phyloP scores from a whole-genome alignment of 2,888 invertebrate species.

The Andrena bicolor region DNA sequence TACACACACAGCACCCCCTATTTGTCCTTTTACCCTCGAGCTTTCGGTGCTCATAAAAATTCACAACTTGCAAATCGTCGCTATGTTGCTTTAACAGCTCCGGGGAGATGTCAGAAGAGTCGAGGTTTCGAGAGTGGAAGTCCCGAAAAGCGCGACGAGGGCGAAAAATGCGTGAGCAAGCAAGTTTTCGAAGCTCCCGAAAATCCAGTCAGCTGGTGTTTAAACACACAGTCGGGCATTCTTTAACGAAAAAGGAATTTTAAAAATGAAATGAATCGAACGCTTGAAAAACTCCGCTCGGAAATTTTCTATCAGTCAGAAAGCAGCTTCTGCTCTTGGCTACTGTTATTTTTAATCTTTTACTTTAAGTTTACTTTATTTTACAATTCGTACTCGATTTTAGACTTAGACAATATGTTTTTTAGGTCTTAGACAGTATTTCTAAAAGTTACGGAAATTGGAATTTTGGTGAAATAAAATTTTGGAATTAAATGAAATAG shows the following conservation, averaged over 20 bases:
- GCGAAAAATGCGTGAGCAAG: slow-evolving; percentile 6
- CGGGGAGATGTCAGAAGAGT: background rate
- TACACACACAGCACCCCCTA: background rate
- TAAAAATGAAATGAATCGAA: background rate
- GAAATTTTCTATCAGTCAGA: background rate
- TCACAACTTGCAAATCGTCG: slow-evolving; percentile 1
- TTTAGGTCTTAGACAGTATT: background rate
- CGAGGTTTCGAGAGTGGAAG: background rate
- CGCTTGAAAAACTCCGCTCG: background rate
- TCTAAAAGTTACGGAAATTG: background rate
- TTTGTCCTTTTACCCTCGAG: background rate
- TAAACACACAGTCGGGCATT: background rate
- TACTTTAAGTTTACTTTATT: background rate
- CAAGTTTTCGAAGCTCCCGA: background rate
- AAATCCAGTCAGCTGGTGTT: background rate
- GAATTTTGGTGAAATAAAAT: background rate
- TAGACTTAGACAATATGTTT: background rate
- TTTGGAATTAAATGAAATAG: background rate
- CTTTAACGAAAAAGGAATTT: background rate
- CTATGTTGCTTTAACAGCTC: background rate
- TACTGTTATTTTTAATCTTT: background rate
- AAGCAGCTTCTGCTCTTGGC: background rate
- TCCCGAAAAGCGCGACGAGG: slow-evolving; percentile 22
- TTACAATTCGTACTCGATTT: background rate
- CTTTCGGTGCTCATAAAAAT: background rate